phyloP scores from a whole-genome alignment of 2,888 invertebrate genomes.

The Thalpophila matura region DNA sequence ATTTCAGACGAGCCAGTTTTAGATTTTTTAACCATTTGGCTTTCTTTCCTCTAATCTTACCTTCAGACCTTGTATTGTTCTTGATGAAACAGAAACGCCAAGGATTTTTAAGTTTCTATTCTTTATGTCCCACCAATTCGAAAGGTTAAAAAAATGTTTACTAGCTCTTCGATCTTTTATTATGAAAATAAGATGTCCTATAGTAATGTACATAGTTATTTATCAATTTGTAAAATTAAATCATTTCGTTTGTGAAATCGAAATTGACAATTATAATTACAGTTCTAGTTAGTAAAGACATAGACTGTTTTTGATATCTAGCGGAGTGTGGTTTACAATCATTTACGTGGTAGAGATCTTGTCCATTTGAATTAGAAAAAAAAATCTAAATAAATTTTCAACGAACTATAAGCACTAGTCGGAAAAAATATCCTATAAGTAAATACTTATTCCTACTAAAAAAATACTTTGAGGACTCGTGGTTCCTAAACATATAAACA shows the following conservation, averaged over 20 bases:
- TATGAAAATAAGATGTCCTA: no score
- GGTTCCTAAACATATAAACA: constrained; percentile 54
- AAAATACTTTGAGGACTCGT: constrained; percentile 31
- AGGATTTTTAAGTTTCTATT: not conserved
- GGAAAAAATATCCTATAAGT: not conserved
- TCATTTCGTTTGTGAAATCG: constrained; percentile 10
- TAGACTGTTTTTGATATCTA: constrained; percentile 45
- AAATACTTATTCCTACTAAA: not conserved
- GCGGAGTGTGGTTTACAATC: constrained; percentile 31
- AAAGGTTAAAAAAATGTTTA: constrained; percentile 5
- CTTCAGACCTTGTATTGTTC: no score
- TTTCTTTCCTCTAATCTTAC: no score
- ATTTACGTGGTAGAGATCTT: constrained; percentile 26
- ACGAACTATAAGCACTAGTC: constrained; percentile 4
- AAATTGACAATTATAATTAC: constrained; percentile 14
- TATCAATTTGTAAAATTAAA: constrained; percentile 14
- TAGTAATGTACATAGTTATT: constrained; percentile 30
- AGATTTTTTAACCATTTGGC: no score
- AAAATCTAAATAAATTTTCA: constrained; percentile 12
- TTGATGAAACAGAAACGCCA: not conserved
- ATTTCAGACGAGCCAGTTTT: no score
- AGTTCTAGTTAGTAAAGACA: constrained; percentile 23
- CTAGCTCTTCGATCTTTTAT: constrained; percentile 20
- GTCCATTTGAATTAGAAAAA: constrained; percentile 34
- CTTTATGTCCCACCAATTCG: not conserved